Evolutionary conservation across 1,140 invertebrate genomes (phyloP), one percentile per base, ranked within the genome.

Genomic region (Subanguina moxae): DNA sequence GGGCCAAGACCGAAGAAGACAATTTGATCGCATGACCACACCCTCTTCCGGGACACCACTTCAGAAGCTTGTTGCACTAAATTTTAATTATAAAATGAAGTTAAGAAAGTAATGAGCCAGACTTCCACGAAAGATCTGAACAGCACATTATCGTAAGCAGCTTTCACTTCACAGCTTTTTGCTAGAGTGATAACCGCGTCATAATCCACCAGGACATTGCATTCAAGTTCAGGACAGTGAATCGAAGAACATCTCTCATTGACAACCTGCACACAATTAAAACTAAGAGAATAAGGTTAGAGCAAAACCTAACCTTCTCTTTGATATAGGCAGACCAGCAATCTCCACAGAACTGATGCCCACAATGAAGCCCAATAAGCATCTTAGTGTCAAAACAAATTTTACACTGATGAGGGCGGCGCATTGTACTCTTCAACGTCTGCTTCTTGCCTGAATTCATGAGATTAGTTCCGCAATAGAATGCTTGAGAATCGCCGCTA

Each of bases 71-170:
- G 86, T 97, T 97, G 84, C 93, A 97, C 90, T 94, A 85, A 82
- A 69, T 62, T 67, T 9, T 23, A 74, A 57, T n/a, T 67, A 17
- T 65, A 23, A 1, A 68, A 68, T 1, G 1, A 5, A 17, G 30
- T 21, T 38, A 21, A 45, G n/a, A 45, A 45, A 11, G 62, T 61
- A 38, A 72, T 21, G 23, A 13, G 28, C 30, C 11, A 85, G 84
- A 92, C 91, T 87, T 93, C 91, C 62, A 98, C 94, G 87, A 97
- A 98, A 86, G 92, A 96, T 85, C 97, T 97, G 52, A 94, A 94
- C 72, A 97, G 95, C 72, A 97, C 87, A 85, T 96, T 93, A 82
- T 97, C 93, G 85, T 97, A 97, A 85, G 43, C 32, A 9, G 52
- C 46, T n/a, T 70, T 1, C 17, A 67, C 27, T 15, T 38, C n/a